Base-by-base conservation (phyloP, 2,113 vertebrate species). In the Planiliza haematocheilus region DNA sequence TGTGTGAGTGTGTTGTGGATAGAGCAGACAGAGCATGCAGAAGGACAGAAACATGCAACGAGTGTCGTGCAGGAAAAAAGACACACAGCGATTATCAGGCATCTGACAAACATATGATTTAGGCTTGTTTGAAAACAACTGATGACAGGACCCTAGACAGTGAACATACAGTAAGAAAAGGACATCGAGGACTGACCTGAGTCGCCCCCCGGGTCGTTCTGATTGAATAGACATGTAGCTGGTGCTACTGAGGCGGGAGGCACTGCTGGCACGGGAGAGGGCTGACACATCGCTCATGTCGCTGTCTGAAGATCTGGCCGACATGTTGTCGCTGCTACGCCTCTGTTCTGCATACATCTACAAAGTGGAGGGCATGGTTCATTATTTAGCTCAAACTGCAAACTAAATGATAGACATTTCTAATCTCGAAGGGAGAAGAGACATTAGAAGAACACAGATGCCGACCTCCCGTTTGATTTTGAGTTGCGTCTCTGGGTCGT, bases 181-280 rank as follows among this genome's bases (percentile, higher is more conserved):
- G 24, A 0, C 16, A 0, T 8, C 4, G 11, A 49, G n/a, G 49
- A 70, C 96, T 94, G 91, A 99, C 97, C 97, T 97, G 92, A 98
- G 92, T 70, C 97, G 94, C 79, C 96, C 96, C 53, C 95, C 91
- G 21, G 96, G 97, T 66, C 94, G 94, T 80, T 99, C 98, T 65
- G 98, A 99, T 83, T 98, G 98, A 93, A 99, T 95, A 39, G 97
- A 99, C 96, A 98, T 96, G 94, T 97, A 98, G 93, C 97, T 98
- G 93, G 96, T 96, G 94, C 97, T 98, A 93, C 97, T 99, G 93
- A 99, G 97, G 88, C 96, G 95, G 71, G 97, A 99, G 95, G 95
- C 96, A 95, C 97, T 99, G 95, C 97, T 99, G 95, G 97, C 96
- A 65, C 94, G 93, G 87, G 97, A 99, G 91, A 98, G 91, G 92